These are phyloP conservation scores for Tympanoctomys barrerae DNA, from an alignment of 2,797 vertebrate species.

Conservation along the genomic window DNA sequence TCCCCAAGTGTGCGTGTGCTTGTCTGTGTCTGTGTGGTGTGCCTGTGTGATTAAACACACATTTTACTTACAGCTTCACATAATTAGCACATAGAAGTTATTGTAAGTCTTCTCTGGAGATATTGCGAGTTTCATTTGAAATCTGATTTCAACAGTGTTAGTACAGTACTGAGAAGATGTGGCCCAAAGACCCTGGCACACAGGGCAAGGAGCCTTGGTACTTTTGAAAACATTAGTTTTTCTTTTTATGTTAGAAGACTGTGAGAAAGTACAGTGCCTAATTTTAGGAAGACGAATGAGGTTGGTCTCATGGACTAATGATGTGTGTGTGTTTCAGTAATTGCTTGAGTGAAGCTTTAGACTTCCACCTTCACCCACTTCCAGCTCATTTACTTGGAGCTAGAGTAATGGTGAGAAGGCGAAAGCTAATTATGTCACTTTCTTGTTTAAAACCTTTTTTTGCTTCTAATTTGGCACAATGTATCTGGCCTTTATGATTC, in stretches of 20 bases:
- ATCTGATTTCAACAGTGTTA: background rate
- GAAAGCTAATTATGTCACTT: background rate
- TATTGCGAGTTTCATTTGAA: background rate
- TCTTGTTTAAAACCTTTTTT: background rate
- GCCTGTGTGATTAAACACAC: background rate
- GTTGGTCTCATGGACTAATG: background rate
- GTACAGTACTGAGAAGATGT: background rate
- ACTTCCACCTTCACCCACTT: background rate
- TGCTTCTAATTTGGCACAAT: conserved; percentile 4
- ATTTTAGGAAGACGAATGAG: background rate
- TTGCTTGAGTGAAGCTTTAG: background rate
- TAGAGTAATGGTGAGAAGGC: background rate
- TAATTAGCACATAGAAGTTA: background rate
- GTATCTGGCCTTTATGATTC: background rate
- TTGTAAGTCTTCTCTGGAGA: background rate
- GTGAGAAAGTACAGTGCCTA: background rate
- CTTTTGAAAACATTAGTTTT: conserved; percentile 48
- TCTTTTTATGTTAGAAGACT: conserved; percentile 25
- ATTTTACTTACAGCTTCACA: background rate
- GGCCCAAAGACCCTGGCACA: background rate
- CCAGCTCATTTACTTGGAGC: background rate
- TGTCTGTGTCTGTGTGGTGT: background rate
- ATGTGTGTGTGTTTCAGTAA: background rate
- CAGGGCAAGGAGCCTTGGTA: background rate
- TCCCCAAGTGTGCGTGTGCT: background rate